phyloP scores from a whole-genome alignment of 2,797 vertebrate genomes.

The Poecilia gillii region DNA sequence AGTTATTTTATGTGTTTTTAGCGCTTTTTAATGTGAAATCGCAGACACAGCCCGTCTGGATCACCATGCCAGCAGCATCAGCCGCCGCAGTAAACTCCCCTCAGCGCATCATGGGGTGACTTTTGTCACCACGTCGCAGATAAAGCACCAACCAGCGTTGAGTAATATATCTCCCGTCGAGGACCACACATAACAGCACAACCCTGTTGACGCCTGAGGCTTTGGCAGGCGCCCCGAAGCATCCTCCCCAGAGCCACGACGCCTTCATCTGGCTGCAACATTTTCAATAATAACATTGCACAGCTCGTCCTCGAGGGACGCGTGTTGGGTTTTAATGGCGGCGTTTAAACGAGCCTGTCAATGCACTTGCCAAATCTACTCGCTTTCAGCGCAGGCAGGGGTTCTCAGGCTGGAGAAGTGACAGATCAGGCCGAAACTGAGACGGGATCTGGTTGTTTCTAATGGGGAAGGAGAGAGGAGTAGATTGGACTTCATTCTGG shows the following conservation, averaged over 20 bases:
- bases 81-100: constrained; percentile 52
- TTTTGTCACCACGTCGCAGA: constrained; percentile 67
- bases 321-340: constrained; percentile 71
- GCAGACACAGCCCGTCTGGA: constrained; percentile 5
- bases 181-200: constrained; percentile 77
- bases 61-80: constrained; percentile 44
- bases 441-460: constrained; percentile 30
- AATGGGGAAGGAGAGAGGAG: background rate
- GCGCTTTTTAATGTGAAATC: background rate
- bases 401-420: constrained; percentile 44
- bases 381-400: constrained; percentile 44
- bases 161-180: constrained; percentile 73
- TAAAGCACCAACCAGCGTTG: constrained; percentile 64
- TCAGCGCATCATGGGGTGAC: constrained; percentile 21
- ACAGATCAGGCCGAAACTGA: constrained; percentile 34
- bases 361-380: constrained; percentile 71
- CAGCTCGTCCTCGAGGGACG: constrained; percentile 64
- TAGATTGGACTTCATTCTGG: background rate
- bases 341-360: constrained; percentile 76
- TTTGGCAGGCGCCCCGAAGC: constrained; percentile 75
- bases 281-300: constrained; percentile 75
- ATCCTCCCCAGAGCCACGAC: constrained; percentile 74
- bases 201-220: constrained; percentile 81
- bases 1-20: background rate
- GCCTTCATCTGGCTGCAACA: constrained; percentile 82